Conservation (phyloP, 2,797 vertebrate species). For the Sebastiscus tertius region DNA sequence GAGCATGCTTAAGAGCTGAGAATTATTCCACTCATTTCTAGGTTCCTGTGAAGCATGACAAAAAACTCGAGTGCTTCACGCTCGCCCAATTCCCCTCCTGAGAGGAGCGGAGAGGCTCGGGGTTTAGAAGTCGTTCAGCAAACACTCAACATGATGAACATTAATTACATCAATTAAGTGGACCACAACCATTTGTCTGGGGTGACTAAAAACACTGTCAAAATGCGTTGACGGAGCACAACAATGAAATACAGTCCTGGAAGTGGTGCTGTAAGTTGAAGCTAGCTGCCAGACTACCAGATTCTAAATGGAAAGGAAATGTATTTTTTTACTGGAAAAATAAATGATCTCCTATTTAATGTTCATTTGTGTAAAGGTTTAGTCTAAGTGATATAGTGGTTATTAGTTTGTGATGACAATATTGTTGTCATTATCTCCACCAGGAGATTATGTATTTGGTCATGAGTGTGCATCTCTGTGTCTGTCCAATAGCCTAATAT, state of each 20-base stretch:
- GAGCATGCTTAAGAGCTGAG: slow-evolving; percentile 75
- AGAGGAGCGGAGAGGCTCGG: slow-evolving; percentile 68
- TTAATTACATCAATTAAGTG: slow-evolving; percentile 80
- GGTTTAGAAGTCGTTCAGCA: slow-evolving; percentile 73
- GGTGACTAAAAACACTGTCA: slow-evolving; percentile 55
- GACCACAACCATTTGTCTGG: slow-evolving; percentile 66
- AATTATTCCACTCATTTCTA: slow-evolving; percentile 81
- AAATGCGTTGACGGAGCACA: slow-evolving; percentile 34
- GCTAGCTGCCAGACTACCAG: slow-evolving; percentile 13
- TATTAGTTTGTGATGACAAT: background rate
- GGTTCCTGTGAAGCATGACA: slow-evolving; percentile 79
- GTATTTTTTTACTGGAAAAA: background rate
- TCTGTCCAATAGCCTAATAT: background rate
- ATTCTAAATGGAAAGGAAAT: background rate
- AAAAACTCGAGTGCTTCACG: slow-evolving; percentile 76
- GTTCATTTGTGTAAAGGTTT: background rate
- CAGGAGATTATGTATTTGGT: background rate
- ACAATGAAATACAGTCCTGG: slow-evolving; percentile 6
- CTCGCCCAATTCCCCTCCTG: slow-evolving; percentile 72
- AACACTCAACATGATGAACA: slow-evolving; percentile 75
- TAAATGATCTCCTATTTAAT: background rate
- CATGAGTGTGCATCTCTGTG: background rate
- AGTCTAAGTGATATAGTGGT: background rate
- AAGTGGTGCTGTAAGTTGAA: slow-evolving; percentile 36
- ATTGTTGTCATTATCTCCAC: background rate